A percentile compares a stretch with the other conserved stretches of the same genome.
phyloP scores from a whole-genome alignment of 2,888 invertebrate genomes.

The Brachypterus glaber region DNA sequence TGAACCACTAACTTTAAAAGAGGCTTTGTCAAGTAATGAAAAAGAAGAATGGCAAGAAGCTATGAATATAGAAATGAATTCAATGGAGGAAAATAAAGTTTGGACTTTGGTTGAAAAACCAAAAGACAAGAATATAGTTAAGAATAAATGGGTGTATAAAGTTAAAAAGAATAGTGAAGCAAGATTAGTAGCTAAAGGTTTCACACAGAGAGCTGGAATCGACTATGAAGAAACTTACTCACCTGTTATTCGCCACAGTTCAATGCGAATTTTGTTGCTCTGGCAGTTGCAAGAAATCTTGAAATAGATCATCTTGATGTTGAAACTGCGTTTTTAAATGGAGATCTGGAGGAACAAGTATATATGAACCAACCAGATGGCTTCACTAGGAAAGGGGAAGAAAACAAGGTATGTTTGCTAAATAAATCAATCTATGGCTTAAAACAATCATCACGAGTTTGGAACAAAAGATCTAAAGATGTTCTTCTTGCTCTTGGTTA shows the following conservation, averaged over 20 bases:
- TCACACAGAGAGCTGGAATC: too few relatives aligned
- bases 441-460: too few relatives aligned
- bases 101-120: constrained; percentile 22
- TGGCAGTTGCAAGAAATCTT: constrained; percentile 18
- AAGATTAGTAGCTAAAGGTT: constrained; percentile 20
- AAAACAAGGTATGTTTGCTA: constrained; percentile 9
- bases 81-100: too few relatives aligned
- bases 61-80: too few relatives aligned
- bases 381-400: too few relatives aligned
- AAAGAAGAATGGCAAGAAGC: too few relatives aligned
- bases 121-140: constrained; percentile 16
- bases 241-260: constrained; percentile 16
- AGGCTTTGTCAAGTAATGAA: too few relatives aligned
- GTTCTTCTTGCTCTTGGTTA: too few relatives aligned
- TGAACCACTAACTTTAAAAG: too few relatives aligned
- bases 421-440: constrained; percentile 13
- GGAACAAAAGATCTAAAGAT: too few relatives aligned
- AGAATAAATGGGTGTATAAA: constrained; percentile 23
- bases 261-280: constrained; percentile 19
- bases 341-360: constrained; percentile 20
- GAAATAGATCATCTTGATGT: constrained; percentile 23
- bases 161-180: constrained; percentile 20
- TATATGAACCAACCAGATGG: constrained; percentile 21
- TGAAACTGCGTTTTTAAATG: constrained; percentile 25
- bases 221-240: too few relatives aligned